Evolutionary conservation across 2,113 vertebrate species (phyloP), one percentile per base, ranked within the genome.

Genomic region (Grammomys dolichurus): DNA sequence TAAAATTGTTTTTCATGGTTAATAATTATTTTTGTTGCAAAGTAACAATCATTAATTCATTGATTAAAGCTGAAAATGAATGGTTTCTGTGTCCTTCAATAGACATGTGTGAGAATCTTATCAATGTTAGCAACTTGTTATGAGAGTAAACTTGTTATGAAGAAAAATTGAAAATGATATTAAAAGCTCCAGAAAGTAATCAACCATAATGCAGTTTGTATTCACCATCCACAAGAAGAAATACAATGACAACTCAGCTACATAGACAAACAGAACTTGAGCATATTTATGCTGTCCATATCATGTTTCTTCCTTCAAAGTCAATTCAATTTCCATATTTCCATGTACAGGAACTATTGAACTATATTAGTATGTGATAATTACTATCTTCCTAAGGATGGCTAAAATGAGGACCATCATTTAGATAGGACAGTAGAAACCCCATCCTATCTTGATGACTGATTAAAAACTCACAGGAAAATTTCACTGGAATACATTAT

Each of bases 41-140:
- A 80, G 13, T 58, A 87, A 73, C 2, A 89, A 89, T 85, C 28
- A 82, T 24, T 87, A 63, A 94, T 63, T 89, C 86, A 31, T 91
- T 92, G 16, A 86, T 58, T 89, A 69, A 89, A 77, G 7, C 20
- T 91, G 1, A 63, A 87, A 96, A 84, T 89, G 17, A 95, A 16
- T 89, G 43, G 63, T 89, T 93, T 80, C 14, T 93, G 82, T 93
- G n/a, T 7, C 77, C 94, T 95, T 77, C 67, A 91, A 19, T 76
- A 36, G 8, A 69, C 22, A 36, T 67, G 31, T 40, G 1, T 90
- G 51, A 84, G 17, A 92, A 75, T 95, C 36, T 46, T 92, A 93
- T 67, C 77, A 69, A 91, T 5, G 40, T 96, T 89, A 56, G 28
- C 22, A 77, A 65, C 4, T 56, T n/a, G 46, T 75, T 90, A 40